These are phyloP conservation scores for Tanypteryx hageni DNA, from an alignment of 2,888 invertebrate species.

Conservation along the genomic window DNA sequence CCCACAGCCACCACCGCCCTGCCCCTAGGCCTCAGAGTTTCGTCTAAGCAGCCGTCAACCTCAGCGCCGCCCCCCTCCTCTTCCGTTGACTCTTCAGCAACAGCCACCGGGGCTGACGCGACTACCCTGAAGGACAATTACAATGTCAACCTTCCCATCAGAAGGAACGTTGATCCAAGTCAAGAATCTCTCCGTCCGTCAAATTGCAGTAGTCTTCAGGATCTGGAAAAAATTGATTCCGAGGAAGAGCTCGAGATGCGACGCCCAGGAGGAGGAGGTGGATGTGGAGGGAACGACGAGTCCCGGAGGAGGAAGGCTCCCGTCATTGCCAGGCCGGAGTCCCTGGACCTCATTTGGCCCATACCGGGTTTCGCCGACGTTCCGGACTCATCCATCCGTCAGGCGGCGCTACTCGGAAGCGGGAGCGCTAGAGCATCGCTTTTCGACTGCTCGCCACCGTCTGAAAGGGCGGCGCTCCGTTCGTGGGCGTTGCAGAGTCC, in stretches of 20 bases:
- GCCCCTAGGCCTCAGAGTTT: neutral
- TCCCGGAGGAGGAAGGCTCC: conserved; percentile 31
- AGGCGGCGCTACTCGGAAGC: neutral
- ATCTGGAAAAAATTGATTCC: neutral
- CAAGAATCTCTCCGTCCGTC: neutral
- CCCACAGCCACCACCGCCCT: conserved; percentile 36
- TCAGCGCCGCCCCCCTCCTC: neutral
- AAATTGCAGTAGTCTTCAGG: neutral
- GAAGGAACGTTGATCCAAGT: neutral
- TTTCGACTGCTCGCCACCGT: conserved; percentile 34
- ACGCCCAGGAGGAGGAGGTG: neutral
- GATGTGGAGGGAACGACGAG: neutral
- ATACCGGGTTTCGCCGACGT: conserved; percentile 54
- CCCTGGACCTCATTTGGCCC: conserved; percentile 50
- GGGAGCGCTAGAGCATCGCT: neutral
- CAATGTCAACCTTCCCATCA: neutral
- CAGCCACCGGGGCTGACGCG: neutral
- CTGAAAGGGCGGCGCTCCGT: conserved; percentile 43
- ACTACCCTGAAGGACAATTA: neutral
- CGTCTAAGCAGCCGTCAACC: neutral
- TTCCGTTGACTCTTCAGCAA: neutral
- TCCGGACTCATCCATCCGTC: conserved; percentile 41
- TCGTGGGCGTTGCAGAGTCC: conserved; percentile 39
- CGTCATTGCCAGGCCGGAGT: conserved; percentile 39
- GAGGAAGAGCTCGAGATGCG: neutral